These are phyloP conservation scores for Psylliodes chrysocephalus DNA, from an alignment of 2,888 invertebrate genomes.

Conservation along the genomic window DNA sequence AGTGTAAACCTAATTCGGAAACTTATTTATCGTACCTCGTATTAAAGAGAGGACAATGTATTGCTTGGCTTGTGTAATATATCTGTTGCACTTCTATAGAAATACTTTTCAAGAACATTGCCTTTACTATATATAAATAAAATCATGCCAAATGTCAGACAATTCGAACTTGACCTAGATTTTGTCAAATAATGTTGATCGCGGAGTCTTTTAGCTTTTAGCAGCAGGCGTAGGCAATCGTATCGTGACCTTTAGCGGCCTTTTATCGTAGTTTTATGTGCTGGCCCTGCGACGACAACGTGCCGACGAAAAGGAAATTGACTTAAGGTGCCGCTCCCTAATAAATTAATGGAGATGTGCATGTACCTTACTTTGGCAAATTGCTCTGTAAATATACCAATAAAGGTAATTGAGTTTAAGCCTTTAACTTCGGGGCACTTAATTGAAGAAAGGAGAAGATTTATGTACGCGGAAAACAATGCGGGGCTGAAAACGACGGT, in stretches of 20 bases:
- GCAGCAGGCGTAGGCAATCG: conserved; percentile 16
- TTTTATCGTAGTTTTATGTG: conserved; percentile 2
- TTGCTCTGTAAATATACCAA: conserved; percentile 33
- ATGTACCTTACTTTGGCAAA: conserved; percentile 32
- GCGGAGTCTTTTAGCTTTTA: conserved; percentile 7
- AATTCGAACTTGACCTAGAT: conserved; percentile 40
- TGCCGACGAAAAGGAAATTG: conserved; percentile 36
- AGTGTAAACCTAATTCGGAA: too few relatives aligned
- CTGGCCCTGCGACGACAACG: conserved; percentile 23
- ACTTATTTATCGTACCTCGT: too few relatives aligned
- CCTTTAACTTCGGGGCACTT: neutral
- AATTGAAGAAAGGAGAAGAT: neutral
- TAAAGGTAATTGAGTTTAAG: conserved; percentile 24
- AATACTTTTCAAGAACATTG: neutral
- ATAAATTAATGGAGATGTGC: conserved; percentile 37
- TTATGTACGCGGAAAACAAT: neutral
- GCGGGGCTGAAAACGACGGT: neutral
- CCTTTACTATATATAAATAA: neutral
- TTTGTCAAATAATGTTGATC: neutral
- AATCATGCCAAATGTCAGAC: conserved; percentile 35
- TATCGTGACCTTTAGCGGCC: conserved; percentile 36
- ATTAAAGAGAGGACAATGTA: too few relatives aligned
- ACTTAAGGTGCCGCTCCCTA: conserved; percentile 41
- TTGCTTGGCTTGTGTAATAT: too few relatives aligned
- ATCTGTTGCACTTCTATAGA: too few relatives aligned